Evolutionary conservation across 2,797 vertebrate genomes (phyloP).

Genomic region (Kryptolebias ocellatus): DNA sequence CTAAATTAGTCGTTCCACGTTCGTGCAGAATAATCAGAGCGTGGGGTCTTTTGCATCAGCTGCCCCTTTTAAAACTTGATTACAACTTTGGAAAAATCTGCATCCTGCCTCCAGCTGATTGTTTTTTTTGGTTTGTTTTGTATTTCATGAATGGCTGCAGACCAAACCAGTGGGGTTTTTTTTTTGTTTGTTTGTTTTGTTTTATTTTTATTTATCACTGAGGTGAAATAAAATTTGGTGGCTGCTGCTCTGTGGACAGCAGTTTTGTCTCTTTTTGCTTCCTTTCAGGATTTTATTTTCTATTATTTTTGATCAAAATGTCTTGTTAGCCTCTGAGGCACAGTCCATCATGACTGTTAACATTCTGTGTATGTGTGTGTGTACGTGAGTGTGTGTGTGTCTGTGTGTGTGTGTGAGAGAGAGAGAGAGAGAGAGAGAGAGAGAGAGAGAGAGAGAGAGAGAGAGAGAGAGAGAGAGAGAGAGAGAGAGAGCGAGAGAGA

Average conservation of each 20-base stretch:
- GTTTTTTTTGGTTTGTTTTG: constrained; percentile 12
- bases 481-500: too few species aligned
- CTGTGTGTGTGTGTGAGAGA: too few species aligned
- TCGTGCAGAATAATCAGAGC: constrained; percentile 5
- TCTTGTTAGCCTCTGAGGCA: constrained; percentile 14
- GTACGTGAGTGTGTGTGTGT: not conserved
- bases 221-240: constrained; percentile 42
- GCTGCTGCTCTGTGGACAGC: constrained; percentile 27
- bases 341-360: constrained; percentile 42
- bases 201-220: constrained; percentile 4
- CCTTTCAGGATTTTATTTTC: constrained; percentile 39
- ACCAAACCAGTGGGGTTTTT: not conserved
- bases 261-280: constrained; percentile 25
- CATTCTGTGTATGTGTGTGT: not conserved
- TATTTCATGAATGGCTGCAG: not conserved
- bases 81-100: constrained; percentile 2
- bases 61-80: constrained; percentile 3
- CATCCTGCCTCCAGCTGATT: constrained; percentile 12
- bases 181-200: constrained; percentile 5
- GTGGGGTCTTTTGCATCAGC: not conserved
- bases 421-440: too few species aligned
- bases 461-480: too few species aligned
- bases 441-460: not conserved
- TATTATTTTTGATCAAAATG: constrained; percentile 26
- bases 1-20: constrained; percentile 12